These are phyloP conservation scores for Alloscopus bannaensis DNA, from an alignment of 2,888 invertebrate species.

Conservation along the genomic window DNA sequence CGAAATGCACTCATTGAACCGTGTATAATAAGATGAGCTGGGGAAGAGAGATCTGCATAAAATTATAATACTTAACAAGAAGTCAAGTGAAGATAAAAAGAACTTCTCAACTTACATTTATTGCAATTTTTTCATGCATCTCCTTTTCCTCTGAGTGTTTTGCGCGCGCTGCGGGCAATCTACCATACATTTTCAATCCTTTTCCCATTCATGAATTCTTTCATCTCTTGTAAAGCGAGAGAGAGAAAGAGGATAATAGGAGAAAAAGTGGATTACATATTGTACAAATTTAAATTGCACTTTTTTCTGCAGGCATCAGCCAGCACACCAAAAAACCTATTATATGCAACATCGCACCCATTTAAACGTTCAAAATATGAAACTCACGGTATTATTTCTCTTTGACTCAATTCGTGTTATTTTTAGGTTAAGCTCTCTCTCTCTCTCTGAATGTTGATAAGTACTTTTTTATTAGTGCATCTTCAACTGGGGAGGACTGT, in stretches of 20 bases:
- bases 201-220: too few species aligned
- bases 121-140: not conserved
- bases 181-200: too few species aligned
- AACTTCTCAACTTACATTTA: not conserved
- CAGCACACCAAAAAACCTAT: constrained; percentile 1
- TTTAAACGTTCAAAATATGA: not conserved
- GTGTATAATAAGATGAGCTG: constrained; percentile 7
- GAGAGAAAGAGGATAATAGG: not conserved
- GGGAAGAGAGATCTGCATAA: constrained; percentile 17
- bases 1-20: constrained; percentile 38
- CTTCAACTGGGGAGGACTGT: too few species aligned
- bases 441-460: too few species aligned
- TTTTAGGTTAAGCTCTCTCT: too few species aligned
- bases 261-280: too few species aligned
- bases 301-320: too few species aligned
- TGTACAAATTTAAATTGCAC: not conserved
- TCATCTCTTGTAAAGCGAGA: not conserved
- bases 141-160: too few species aligned
- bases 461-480: too few species aligned
- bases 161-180: too few species aligned
- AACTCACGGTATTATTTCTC: not conserved
- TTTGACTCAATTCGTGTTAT: too few species aligned
- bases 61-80: constrained; percentile 5
- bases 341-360: constrained; percentile 2
- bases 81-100: not conserved